These are phyloP conservation scores for Phyllotreta striolata DNA, from an alignment of 2,888 invertebrate genomes.

Conservation along the genomic window DNA sequence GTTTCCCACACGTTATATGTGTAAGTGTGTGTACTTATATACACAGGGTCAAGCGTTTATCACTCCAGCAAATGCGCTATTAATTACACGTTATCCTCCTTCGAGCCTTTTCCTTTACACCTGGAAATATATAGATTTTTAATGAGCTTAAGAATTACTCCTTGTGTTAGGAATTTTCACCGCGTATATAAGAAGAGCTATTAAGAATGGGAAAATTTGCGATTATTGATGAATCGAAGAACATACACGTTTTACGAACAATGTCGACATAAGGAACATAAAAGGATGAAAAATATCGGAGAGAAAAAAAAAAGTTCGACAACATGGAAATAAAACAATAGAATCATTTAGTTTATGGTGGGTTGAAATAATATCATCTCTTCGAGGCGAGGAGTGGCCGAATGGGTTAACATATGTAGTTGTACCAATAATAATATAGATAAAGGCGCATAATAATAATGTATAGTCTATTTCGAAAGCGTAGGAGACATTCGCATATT, in stretches of 20 bases:
- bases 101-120: background rate
- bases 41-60: constrained; percentile 46
- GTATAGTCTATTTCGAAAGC: constrained; percentile 54
- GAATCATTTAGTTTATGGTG: constrained; percentile 50
- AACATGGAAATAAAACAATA: constrained; percentile 47
- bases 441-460: constrained; percentile 59
- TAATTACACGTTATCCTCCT: constrained; percentile 45
- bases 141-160: too few relatives aligned
- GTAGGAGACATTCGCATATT: constrained; percentile 59
- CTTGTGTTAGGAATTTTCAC: too few relatives aligned
- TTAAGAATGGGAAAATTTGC: too few relatives aligned
- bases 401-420: constrained; percentile 56
- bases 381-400: constrained; percentile 56
- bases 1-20: constrained; percentile 44
- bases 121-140: too few relatives aligned
- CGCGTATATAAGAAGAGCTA: too few relatives aligned
- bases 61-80: constrained; percentile 49
- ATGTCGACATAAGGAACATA: background rate
- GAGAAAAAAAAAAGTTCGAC: constrained; percentile 18
- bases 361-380: constrained; percentile 57
- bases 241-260: too few relatives aligned
- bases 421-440: constrained; percentile 59
- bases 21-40: too few relatives aligned
- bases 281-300: constrained; percentile 5
- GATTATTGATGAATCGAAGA: too few relatives aligned